Conservation (phyloP, 2,113 vertebrate species). For the Crocuta crocuta region DNA sequence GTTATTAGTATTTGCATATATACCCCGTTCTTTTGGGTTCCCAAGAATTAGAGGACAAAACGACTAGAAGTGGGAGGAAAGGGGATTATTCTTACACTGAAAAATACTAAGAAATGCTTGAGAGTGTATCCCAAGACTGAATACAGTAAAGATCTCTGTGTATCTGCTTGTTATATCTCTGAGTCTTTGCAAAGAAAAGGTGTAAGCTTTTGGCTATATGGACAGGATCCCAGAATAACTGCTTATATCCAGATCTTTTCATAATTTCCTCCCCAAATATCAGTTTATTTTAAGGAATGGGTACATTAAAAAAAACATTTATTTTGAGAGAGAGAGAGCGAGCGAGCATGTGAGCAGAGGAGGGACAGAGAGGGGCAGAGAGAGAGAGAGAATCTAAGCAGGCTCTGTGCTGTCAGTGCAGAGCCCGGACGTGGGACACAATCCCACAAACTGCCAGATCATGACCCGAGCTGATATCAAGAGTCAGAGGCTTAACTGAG, state of each 20-base stretch:
- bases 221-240: background rate
- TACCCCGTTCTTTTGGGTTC: background rate
- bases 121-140: background rate
- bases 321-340: too few relatives aligned
- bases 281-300: constrained; percentile 37
- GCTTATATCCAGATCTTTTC: constrained; percentile 1
- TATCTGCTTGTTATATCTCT: background rate
- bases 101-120: background rate
- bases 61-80: background rate
- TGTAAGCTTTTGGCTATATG: background rate
- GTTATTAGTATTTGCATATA: background rate
- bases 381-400: too few relatives aligned
- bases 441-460: too few relatives aligned
- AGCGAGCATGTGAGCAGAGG: too few relatives aligned
- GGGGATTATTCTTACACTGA: background rate
- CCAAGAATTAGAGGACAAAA: background rate
- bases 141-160: background rate
- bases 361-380: too few relatives aligned
- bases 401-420: too few relatives aligned
- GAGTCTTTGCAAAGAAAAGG: background rate
- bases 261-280: background rate
- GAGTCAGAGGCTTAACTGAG: too few relatives aligned
- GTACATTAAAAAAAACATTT: background rate
- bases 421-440: too few relatives aligned
- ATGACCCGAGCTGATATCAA: too few relatives aligned